Evolutionary conservation across 2,113 vertebrate genomes (phyloP).

Genomic region (Platysteira castanea): DNA sequence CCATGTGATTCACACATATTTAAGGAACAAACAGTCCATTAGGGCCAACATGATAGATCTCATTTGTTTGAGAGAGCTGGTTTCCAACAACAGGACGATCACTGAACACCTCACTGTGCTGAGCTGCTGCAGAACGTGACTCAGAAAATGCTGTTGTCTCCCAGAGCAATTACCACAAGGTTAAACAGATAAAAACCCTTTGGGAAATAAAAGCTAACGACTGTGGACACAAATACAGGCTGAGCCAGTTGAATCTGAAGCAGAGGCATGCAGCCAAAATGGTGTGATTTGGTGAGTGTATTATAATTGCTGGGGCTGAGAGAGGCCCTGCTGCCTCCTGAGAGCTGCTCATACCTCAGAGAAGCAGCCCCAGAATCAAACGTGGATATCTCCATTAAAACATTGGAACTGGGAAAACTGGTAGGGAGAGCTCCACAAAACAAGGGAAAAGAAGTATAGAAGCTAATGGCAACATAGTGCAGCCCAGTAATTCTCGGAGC

Average conservation of each 20-base stretch:
- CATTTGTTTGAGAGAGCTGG: neutral
- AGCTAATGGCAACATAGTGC: neutral
- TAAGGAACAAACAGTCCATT: neutral
- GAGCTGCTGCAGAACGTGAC: neutral
- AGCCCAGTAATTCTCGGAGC: neutral
- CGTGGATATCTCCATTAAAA: accelerated
- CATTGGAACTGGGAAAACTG: neutral
- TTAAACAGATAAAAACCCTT: constrained; percentile 40
- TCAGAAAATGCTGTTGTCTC: neutral
- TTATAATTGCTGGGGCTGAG: neutral
- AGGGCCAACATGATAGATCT: neutral
- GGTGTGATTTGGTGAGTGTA: neutral
- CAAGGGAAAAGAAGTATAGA: neutral
- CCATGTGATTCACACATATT: neutral
- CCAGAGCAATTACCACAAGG: neutral
- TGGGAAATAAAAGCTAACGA: constrained; percentile 10
- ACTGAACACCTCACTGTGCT: neutral
- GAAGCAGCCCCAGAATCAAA: neutral
- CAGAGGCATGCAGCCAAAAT: neutral
- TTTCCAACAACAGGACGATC: constrained; percentile 12
- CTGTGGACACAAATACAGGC: neutral
- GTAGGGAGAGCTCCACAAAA: neutral
- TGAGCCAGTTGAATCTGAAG: neutral
- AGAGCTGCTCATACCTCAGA: neutral
- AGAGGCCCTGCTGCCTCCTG: neutral